phyloP scores from a whole-genome alignment of 2,888 invertebrate genomes.

The Ophioninae sp. region DNA sequence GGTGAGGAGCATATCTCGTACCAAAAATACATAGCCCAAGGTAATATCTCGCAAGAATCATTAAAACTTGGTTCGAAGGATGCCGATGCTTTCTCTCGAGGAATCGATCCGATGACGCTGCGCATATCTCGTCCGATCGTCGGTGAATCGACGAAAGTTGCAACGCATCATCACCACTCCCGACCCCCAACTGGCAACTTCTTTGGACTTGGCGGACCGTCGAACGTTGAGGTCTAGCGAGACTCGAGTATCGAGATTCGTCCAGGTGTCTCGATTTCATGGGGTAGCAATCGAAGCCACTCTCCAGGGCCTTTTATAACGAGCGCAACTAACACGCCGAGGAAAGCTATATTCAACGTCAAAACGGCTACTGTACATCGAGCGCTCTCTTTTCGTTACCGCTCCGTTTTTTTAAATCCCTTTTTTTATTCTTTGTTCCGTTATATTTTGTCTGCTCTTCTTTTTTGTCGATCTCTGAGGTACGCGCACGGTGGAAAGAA shows the following conservation, averaged over 20 bases:
- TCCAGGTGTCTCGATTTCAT: conserved; percentile 75
- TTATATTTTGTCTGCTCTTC: conserved; percentile 17
- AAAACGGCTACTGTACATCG: conserved; percentile 71
- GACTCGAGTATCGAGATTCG: conserved; percentile 37
- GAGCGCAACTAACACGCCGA: conserved; percentile 77
- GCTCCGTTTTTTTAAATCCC: conserved; percentile 1
- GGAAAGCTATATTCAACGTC: conserved; percentile 77
- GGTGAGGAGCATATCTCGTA: not conserved
- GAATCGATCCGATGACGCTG: conserved; percentile 60
- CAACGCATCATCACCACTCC: conserved; percentile 30
- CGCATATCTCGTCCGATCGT: conserved; percentile 46
- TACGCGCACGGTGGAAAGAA: not conserved
- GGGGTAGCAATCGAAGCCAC: conserved; percentile 74
- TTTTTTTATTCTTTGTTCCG: conserved; percentile 14
- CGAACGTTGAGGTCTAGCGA: conserved; percentile 23
- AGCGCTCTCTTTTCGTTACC: conserved; percentile 35
- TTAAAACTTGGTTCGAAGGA: conserved; percentile 49
- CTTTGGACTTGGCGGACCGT: conserved; percentile 5
- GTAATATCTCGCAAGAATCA: conserved; percentile 49
- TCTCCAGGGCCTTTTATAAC: conserved; percentile 71
- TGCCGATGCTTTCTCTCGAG: conserved; percentile 45
- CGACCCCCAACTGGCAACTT: not conserved
- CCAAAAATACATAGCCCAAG: conserved; percentile 26
- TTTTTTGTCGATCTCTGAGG: not conserved
- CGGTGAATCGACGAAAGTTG: conserved; percentile 43